Base-by-base conservation (phyloP, 2,888 invertebrate genomes). In the Resseliella maxima region DNA sequence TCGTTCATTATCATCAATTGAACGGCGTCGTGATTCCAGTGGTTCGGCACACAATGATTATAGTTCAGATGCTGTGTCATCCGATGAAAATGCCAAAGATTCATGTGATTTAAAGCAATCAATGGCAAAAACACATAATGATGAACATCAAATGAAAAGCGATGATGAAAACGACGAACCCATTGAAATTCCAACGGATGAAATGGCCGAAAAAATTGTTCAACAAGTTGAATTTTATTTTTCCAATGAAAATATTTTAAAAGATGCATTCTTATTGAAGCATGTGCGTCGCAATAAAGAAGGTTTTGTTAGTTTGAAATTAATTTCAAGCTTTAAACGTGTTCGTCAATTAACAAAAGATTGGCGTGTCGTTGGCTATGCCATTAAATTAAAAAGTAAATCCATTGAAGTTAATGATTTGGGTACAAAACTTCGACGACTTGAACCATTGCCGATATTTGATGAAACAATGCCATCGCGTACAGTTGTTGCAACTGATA, bases 191-290 rank as follows among this genome's bases (percentile, higher is more conserved):
- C 96, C 96, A 0, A 94, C 94, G 88, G 96, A 96, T 5, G 96
- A 96, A 88, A 91, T 96, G 46, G 94, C 95, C 18, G 93, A 94
- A 87, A 94, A 95, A 89, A 97, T 97, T 88, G 94, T 95, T 86
- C 93, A 95, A 85, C 97, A 97, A 90, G 98, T 98, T 36, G 98
- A 99, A 92, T 97, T 96, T 90, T 98, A 98, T 91, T 98, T 99
- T 92, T 97, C 97, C 87, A 97, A 99, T 90, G 97, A 96, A 86
- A 98, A 97, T 90, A 97, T 99, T 88, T 94, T 97, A 3, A 98
- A 98, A 90, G 98, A 99, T 90, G 97, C 98, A 21, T 99, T 99
- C 91, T 92, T 99, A 85, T 92, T 98, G 88, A 99, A 99, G 90
- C 98, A 98, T 90, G 98, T 98, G 35, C 94, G 97, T 87, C 93